phyloP scores from a whole-genome alignment of 1,140 invertebrate genomes.

The Metaphire vulgaris region DNA sequence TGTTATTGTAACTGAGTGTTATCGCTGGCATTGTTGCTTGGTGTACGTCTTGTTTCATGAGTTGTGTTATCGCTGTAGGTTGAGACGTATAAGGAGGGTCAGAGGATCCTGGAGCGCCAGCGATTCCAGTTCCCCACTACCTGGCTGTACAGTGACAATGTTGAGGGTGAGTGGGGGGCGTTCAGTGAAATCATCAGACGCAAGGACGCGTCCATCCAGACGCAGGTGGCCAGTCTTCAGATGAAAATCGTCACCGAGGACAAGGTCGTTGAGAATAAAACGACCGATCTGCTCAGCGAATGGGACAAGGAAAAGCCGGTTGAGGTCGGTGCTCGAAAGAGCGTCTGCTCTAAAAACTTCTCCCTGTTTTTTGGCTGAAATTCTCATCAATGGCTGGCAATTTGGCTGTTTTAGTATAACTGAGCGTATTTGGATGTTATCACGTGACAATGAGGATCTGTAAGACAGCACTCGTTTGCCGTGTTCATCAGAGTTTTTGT shows the following conservation, averaged over 20 bases:
- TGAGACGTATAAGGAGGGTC: conserved; percentile 71
- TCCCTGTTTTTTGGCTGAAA: conserved; percentile 18
- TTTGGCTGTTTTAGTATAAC: no score
- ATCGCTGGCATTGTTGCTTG: no score
- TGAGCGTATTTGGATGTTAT: no score
- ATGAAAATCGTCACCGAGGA: conserved; percentile 99
- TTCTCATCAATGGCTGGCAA: neutral
- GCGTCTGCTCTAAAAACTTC: neutral
- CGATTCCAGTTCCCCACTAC: conserved; percentile 92
- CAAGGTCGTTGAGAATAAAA: conserved; percentile 89
- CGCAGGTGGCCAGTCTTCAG: conserved; percentile 91
- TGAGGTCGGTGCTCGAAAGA: no score
- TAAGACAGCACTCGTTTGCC: no score
- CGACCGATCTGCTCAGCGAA: conserved; percentile 81
- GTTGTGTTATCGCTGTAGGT: no score
- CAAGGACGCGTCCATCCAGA: conserved; percentile 95
- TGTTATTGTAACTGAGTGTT: no score
- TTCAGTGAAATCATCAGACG: conserved; percentile 98
- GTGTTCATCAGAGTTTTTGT: no score
- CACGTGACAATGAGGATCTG: no score
- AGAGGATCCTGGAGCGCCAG: conserved; percentile 90
- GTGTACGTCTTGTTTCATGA: no score
- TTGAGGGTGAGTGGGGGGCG: conserved; percentile 98
- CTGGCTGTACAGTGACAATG: conserved; percentile 98
- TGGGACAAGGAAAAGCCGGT: conserved; percentile 98